Evolutionary conservation across 2,797 vertebrate species (phyloP).

Genomic region (Fistularia tabacaria): DNA sequence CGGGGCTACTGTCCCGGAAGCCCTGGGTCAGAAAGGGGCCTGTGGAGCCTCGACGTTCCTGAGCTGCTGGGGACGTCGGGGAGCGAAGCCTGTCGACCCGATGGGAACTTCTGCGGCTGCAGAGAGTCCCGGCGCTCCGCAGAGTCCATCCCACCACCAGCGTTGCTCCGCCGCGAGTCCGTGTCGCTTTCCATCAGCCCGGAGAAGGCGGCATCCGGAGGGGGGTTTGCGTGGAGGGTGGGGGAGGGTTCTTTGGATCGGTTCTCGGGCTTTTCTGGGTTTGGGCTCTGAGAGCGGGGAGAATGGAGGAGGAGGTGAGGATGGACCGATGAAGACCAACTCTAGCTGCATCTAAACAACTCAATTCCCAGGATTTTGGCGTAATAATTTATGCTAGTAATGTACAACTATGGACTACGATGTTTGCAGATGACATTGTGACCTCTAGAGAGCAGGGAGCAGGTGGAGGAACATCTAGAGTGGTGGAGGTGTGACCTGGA

Average conservation of each 20-base stretch:
- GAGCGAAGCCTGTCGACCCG: slow-evolving; percentile 85
- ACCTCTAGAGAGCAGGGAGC: too few species aligned
- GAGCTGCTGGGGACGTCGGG: slow-evolving; percentile 82
- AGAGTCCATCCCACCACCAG: slow-evolving; percentile 51
- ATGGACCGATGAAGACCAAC: too few species aligned
- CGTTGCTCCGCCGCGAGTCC: slow-evolving; percentile 13
- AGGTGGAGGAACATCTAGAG: too few species aligned
- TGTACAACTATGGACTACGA: too few species aligned
- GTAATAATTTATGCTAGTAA: too few species aligned
- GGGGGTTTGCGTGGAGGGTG: slow-evolving; percentile 74
- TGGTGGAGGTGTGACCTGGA: too few species aligned
- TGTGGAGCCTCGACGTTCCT: slow-evolving; percentile 82
- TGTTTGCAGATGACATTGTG: neutral
- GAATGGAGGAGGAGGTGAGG: neutral
- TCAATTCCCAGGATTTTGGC: too few species aligned
- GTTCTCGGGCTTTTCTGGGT: slow-evolving; percentile 75
- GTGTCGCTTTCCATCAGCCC: slow-evolving; percentile 63
- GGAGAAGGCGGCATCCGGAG: slow-evolving; percentile 78
- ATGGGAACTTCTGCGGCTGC: slow-evolving; percentile 70
- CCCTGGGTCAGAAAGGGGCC: slow-evolving; percentile 93
- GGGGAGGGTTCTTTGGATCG: slow-evolving; percentile 90
- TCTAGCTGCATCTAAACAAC: too few species aligned
- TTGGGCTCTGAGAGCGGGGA: slow-evolving; percentile 76
- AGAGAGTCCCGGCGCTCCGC: slow-evolving; percentile 31
- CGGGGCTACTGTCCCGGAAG: slow-evolving; percentile 85